Conservation (phyloP, 64 coral and sea anemone genomes). For the Platygyra sinensis region DNA sequence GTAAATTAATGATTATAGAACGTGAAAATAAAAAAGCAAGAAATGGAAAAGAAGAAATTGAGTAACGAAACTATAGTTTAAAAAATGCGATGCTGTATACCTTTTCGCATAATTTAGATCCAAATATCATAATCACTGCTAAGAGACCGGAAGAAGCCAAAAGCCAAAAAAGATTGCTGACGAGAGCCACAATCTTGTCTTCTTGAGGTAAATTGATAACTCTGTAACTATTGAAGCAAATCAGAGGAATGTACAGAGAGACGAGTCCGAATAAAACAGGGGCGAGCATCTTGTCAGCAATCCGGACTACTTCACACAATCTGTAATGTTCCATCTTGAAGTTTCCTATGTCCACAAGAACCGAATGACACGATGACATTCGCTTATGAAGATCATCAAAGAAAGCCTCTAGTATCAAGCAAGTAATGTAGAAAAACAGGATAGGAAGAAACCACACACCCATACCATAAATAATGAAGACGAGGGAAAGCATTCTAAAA, state of each 20-base stretch:
- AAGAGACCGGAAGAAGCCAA: not conserved
- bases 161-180: no score
- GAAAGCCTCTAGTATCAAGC: not conserved
- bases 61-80: not conserved
- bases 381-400: not conserved
- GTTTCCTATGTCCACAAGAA: not conserved
- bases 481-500: not conserved
- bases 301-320: not conserved
- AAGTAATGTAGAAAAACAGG: constrained; percentile 6
- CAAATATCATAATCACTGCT: not conserved
- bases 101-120: not conserved
- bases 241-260: not conserved
- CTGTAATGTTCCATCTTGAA: not conserved
- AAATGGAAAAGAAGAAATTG: not conserved
- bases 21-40: no score
- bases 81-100: not conserved
- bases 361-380: not conserved
- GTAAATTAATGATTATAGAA: no score
- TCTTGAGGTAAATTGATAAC: no score
- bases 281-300: not conserved
- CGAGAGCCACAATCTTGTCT: no score
- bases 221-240: not conserved
- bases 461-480: not conserved
- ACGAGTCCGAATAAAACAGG: not conserved
- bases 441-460: constrained; percentile 27